These are phyloP conservation scores for Temnothorax ravouxi DNA, from an alignment of 2,888 invertebrate genomes.

Conservation along the genomic window DNA sequence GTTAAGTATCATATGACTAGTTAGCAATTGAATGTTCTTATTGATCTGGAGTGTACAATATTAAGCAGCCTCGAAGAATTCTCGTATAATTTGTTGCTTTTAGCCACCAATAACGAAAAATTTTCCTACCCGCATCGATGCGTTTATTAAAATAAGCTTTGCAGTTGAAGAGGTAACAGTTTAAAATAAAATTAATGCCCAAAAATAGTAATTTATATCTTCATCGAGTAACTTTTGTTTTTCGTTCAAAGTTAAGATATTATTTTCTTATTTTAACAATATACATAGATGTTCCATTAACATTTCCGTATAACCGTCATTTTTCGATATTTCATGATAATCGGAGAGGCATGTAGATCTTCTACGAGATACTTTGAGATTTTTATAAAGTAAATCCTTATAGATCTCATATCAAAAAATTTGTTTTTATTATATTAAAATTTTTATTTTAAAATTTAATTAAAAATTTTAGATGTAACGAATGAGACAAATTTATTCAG, in stretches of 20 bases:
- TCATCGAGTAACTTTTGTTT: background rate
- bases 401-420: no score
- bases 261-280: background rate
- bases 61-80: background rate
- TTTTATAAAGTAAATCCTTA: no score
- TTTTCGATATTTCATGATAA: no score
- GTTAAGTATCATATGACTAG: background rate
- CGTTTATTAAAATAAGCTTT: background rate
- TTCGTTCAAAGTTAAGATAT: background rate
- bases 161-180: background rate
- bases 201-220: background rate
- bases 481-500: no score
- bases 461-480: no score
- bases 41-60: conserved; percentile 44
- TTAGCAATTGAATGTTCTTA: conserved; percentile 19
- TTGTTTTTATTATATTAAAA: no score
- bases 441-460: no score
- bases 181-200: background rate
- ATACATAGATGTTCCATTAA: background rate
- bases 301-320: no score
- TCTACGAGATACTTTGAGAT: no score
- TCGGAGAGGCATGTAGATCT: no score
- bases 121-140: background rate
- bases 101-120: background rate
- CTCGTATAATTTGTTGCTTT: background rate